Percentiles rank a stretch among this genome's conserved stretches.
These are phyloP conservation scores for Nothobranchius kuhntae DNA, from an alignment of 2,113 vertebrate genomes.

Conservation along the genomic window DNA sequence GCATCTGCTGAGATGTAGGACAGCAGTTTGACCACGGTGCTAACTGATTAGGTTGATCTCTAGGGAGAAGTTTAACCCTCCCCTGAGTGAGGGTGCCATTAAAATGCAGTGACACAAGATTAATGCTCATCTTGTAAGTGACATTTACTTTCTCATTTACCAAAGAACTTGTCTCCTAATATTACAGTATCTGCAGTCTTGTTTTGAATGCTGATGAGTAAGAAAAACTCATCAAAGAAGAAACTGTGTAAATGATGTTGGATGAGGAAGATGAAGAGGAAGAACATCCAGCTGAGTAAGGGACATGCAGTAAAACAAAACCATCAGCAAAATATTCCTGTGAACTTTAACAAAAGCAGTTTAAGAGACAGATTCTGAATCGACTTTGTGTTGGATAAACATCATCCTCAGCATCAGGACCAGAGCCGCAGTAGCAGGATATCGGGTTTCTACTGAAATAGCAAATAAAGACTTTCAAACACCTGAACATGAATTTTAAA, in stretches of 20 bases:
- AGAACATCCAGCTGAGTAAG: conserved; percentile 60
- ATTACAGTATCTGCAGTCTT: conserved; percentile 42
- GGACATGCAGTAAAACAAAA: conserved; percentile 53
- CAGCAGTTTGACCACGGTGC: conserved; percentile 4
- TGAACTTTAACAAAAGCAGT: conserved; percentile 41
- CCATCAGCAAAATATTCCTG: conserved; percentile 51
- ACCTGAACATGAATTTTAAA: too few relatives aligned
- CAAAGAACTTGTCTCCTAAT: conserved; percentile 46
- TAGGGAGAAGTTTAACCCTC: conserved; percentile 43
- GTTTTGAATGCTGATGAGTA: conserved; percentile 64
- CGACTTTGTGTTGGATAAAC: conserved; percentile 26
- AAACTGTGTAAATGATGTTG: conserved; percentile 43
- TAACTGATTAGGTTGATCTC: conserved; percentile 47
- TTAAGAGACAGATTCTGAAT: conserved; percentile 19
- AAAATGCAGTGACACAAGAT: conserved; percentile 63
- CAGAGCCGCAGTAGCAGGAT: too few relatives aligned
- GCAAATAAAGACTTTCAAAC: too few relatives aligned
- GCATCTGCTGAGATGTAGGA: conserved; percentile 10
- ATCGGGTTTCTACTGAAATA: too few relatives aligned
- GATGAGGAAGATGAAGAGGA: conserved; percentile 26
- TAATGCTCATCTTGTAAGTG: conserved; percentile 63
- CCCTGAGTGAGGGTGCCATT: conserved; percentile 50
- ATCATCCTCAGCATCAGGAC: neutral
- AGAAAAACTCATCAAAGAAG: conserved; percentile 19
- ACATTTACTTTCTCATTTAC: conserved; percentile 69